These are phyloP conservation scores for Hymenopus coronatus DNA, from an alignment of 2,888 invertebrate species.

Conservation along the genomic window DNA sequence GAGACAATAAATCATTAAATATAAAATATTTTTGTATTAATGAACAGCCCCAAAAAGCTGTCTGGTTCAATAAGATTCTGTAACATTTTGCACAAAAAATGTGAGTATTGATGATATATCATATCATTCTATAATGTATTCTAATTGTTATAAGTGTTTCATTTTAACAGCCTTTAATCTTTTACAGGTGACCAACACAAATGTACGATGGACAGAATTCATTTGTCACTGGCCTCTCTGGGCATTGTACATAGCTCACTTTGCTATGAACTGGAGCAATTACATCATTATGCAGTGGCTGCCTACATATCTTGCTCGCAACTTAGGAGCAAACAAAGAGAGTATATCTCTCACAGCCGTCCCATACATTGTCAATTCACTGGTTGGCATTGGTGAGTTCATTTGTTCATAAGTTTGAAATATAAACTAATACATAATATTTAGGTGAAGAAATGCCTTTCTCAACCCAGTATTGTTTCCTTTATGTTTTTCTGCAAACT, in stretches of 20 bases:
- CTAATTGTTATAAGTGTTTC: too few relatives aligned
- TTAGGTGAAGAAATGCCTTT: too few relatives aligned
- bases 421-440: too few relatives aligned
- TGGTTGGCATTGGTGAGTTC: constrained; percentile 62
- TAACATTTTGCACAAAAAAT: too few relatives aligned
- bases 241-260: constrained; percentile 73
- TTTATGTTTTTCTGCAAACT: too few relatives aligned
- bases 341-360: constrained; percentile 70
- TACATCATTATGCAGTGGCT: constrained; percentile 80
- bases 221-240: constrained; percentile 66
- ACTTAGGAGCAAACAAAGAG: constrained; percentile 63
- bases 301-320: constrained; percentile 66
- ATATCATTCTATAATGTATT: too few relatives aligned
- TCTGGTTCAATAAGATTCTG: too few relatives aligned
- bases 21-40: too few relatives aligned
- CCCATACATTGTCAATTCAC: constrained; percentile 70
- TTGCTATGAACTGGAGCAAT: constrained; percentile 77
- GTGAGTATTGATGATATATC: too few relatives aligned
- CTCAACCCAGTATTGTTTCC: too few relatives aligned
- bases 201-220: constrained; percentile 63
- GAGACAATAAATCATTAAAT: too few relatives aligned
- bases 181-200: constrained; percentile 53
- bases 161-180: constrained; percentile 20
- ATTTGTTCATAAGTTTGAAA: neutral
- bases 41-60: too few relatives aligned